These are phyloP conservation scores for Chrysaora quinquecirrha DNA, from an alignment of 30 jellyfish, hydroid and myxozoan species.

Conservation along the genomic window DNA sequence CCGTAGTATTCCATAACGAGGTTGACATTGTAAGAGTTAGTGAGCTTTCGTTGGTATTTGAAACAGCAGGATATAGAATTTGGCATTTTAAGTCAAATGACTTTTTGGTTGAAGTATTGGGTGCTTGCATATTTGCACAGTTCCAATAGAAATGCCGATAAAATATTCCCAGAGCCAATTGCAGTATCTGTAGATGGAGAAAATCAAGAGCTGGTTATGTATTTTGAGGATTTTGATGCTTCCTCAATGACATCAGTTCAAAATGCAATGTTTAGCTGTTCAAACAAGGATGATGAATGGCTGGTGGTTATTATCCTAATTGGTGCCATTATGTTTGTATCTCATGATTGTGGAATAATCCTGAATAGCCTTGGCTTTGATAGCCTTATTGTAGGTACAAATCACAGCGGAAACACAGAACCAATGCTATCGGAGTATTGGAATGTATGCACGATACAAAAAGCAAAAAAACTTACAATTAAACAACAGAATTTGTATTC, in stretches of 20 bases:
- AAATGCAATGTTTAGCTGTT: background rate
- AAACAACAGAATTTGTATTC: background rate
- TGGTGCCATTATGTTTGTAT: background rate
- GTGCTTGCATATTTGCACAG: background rate
- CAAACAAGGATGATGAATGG: background rate
- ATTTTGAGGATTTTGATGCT: background rate
- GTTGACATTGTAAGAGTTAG: background rate
- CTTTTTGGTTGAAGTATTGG: background rate
- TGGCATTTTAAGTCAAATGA: background rate
- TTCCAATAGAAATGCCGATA: background rate
- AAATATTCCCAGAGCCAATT: background rate
- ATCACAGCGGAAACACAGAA: background rate
- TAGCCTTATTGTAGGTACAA: background rate
- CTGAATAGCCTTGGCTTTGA: background rate
- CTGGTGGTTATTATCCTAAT: background rate
- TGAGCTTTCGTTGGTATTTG: background rate
- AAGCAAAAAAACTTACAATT: background rate
- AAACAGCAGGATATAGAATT: background rate
- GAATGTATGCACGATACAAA: background rate
- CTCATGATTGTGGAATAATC: background rate
- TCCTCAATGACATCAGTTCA: background rate
- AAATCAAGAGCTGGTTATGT: background rate
- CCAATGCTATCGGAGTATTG: background rate
- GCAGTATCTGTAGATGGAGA: background rate
- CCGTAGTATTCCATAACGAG: background rate